Evolutionary conservation across 2,888 invertebrate species (phyloP).

Genomic region (Dicycla oo): DNA sequence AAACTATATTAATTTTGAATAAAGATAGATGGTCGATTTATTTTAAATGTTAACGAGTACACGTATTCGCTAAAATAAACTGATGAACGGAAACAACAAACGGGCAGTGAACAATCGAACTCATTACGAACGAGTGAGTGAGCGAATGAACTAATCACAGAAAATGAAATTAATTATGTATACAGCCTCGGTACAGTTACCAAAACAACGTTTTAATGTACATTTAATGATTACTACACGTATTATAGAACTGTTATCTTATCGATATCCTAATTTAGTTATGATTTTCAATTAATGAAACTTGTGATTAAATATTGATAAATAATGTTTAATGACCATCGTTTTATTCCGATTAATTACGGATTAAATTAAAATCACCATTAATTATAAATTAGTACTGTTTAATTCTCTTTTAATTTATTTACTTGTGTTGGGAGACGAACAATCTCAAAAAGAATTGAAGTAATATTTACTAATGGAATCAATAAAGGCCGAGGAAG

Average conservation of each 20-base stretch:
- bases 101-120: slow-evolving; percentile 36
- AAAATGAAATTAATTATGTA: slow-evolving; percentile 33
- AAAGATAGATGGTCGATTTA: background rate
- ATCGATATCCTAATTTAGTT: too few species aligned
- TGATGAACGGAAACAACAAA: slow-evolving; percentile 20
- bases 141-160: slow-evolving; percentile 47
- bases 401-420: background rate
- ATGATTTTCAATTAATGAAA: slow-evolving; percentile 27
- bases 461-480: background rate
- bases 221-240: slow-evolving; percentile 24
- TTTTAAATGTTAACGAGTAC: background rate
- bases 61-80: slow-evolving; percentile 12
- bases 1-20: too few species aligned
- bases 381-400: background rate
- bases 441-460: background rate
- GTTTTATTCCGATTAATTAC: slow-evolving; percentile 17
- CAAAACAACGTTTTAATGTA: slow-evolving; percentile 19
- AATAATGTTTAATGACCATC: slow-evolving; percentile 11
- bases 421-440: background rate
- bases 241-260: slow-evolving; percentile 28
- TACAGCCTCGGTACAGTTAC: slow-evolving; percentile 23
- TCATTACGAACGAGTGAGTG: slow-evolving; percentile 34
- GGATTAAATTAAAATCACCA: slow-evolving; percentile 6
- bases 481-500: background rate
- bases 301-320: slow-evolving; percentile 30